A percentile compares a stretch with the other conserved stretches of the same genome.
Conservation (phyloP, 2,888 invertebrate genomes). For the Balanococcus diminutus region DNA sequence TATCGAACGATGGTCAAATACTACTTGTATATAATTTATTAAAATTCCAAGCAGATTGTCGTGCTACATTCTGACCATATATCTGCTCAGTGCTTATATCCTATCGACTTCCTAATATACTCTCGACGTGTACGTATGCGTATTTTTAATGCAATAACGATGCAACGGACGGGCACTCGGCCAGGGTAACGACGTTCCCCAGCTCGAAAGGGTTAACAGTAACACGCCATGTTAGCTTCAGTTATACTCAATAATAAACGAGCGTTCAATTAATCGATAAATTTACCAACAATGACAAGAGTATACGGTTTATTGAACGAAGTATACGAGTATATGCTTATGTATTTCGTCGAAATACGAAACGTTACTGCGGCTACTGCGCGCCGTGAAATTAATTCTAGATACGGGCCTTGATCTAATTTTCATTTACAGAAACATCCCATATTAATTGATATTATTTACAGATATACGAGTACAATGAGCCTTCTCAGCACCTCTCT, state of each 20-base stretch:
- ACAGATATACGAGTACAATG: not conserved
- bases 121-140: not conserved
- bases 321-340: not conserved
- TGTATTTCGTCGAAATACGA: not conserved
- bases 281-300: not conserved
- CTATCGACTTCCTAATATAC: not conserved
- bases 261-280: not conserved
- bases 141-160: not conserved
- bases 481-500: not conserved
- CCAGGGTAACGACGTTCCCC: not conserved
- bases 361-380: not conserved
- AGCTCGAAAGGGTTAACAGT: not conserved
- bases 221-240: not conserved
- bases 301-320: not conserved
- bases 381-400: constrained; percentile 6
- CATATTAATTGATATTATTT: not conserved
- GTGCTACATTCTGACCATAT: not conserved
- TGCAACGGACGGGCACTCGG: not conserved
- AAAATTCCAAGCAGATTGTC: not conserved
- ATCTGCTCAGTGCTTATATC: too few relatives aligned
- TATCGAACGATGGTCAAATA: not conserved
- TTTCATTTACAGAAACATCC: not conserved
- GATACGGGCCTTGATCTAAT: constrained; percentile 19
- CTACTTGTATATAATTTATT: not conserved
- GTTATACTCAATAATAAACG: not conserved